Evolutionary conservation across 2,113 vertebrate genomes (phyloP).

Genomic region (Indri indri): DNA sequence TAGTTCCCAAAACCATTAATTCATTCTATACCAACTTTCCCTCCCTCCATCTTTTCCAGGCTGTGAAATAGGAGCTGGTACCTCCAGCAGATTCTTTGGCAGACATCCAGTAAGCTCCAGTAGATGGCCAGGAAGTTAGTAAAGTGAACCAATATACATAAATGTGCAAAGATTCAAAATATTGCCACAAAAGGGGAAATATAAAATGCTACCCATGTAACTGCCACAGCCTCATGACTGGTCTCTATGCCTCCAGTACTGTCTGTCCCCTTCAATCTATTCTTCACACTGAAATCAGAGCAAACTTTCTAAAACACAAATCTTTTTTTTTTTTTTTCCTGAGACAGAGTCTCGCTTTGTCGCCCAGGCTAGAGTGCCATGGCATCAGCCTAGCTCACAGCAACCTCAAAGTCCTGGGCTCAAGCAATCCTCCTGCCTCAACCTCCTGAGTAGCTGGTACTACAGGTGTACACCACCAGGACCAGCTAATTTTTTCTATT

Average conservation of each 20-base stretch:
- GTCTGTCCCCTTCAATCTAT: background rate
- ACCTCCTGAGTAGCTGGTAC: too few species aligned
- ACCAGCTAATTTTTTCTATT: too few species aligned
- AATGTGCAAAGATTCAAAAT: conserved; percentile 22
- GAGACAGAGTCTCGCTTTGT: too few species aligned
- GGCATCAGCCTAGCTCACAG: too few species aligned
- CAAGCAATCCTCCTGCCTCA: too few species aligned
- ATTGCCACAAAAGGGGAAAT: conserved; percentile 4
- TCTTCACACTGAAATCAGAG: conserved; percentile 29
- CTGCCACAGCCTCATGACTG: background rate
- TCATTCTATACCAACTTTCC: background rate
- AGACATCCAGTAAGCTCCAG: background rate
- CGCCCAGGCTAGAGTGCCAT: too few species aligned
- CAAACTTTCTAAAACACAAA: conserved; percentile 1
- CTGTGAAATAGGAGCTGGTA: background rate
- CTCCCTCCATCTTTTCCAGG: conserved; percentile 14
- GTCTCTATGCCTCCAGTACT: background rate
- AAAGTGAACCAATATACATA: background rate
- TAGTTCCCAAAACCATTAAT: background rate
- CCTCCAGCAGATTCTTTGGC: conserved; percentile 22
- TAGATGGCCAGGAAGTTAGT: conserved; percentile 10
- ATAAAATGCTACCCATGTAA: conserved; percentile 27
- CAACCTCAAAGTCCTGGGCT: too few species aligned
- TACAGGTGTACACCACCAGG: too few species aligned
- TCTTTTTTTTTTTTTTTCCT: too few species aligned